Conservation (phyloP, 2,113 vertebrate genomes). For the Lates calcarifer region DNA sequence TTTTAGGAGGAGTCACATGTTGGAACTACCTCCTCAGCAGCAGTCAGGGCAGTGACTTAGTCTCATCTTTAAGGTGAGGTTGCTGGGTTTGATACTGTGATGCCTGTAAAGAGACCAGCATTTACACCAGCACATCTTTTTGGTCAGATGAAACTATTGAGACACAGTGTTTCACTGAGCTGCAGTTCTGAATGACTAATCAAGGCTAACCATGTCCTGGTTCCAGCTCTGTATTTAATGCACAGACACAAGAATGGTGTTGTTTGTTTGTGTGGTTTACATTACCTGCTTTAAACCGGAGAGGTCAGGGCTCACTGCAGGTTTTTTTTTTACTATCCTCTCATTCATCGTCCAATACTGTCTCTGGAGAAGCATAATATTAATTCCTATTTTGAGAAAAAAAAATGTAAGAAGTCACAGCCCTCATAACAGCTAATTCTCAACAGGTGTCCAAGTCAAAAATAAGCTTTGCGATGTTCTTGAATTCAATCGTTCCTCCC, state of each 20-base stretch:
- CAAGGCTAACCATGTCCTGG: neutral
- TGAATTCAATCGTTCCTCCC: neutral
- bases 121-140: neutral
- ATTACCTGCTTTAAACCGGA: neutral
- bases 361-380: neutral
- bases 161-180: neutral
- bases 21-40: too few species aligned
- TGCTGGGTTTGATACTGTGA: neutral
- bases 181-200: neutral
- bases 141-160: neutral
- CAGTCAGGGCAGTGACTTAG: neutral
- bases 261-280: neutral
- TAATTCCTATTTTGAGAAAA: neutral
- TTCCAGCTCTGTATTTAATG: neutral
- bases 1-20: too few species aligned
- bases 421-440: constrained; percentile 19
- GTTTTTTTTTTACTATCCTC: neutral
- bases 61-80: neutral
- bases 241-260: neutral
- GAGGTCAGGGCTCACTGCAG: neutral
- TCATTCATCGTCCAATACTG: neutral
- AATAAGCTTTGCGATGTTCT: constrained; percentile 26
- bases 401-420: neutral
- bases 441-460: constrained; percentile 27
- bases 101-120: too few species aligned